Evolutionary conservation across 1,140 invertebrate genomes (phyloP).

Genomic region (Babylonia areolata): DNA sequence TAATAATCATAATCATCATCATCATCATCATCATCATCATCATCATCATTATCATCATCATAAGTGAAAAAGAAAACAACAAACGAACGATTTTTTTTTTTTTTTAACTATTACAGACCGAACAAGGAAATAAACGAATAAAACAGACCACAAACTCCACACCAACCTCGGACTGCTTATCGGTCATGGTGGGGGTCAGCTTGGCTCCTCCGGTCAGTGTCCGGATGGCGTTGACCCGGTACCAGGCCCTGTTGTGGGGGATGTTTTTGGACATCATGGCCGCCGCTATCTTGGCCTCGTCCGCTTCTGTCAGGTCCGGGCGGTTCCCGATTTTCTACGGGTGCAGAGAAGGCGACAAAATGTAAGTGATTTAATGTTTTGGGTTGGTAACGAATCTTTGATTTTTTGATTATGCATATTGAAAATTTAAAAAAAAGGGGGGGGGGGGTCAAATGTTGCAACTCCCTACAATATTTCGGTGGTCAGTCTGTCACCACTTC

Average conservation of each 20-base stretch:
- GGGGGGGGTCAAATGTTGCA: neutral
- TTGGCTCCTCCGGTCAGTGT: slow-evolving; percentile 77
- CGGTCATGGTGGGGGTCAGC: slow-evolving; percentile 60
- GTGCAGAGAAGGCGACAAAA: neutral
- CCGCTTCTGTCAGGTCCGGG: slow-evolving; percentile 79
- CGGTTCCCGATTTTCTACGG: slow-evolving; percentile 78
- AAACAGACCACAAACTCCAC: neutral
- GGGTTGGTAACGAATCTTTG: no score
- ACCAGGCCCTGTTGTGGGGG: slow-evolving; percentile 80
- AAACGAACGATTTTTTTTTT: no score
- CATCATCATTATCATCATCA: no score
- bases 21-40: no score
- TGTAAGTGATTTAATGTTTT: no score
- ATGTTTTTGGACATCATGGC: slow-evolving; percentile 78
- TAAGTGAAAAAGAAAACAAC: neutral
- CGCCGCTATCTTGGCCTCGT: slow-evolving; percentile 80
- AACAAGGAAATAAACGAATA: no score
- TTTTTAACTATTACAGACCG: no score
- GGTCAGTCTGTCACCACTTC: no score
- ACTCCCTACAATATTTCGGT: no score
- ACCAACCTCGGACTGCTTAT: slow-evolving; percentile 61
- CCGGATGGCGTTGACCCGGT: slow-evolving; percentile 80
- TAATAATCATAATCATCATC: no score
- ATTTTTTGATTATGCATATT: no score
- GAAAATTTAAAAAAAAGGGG: no score